These are phyloP conservation scores for Zalophus californianus DNA, from an alignment of 2,797 vertebrate species.

Conservation along the genomic window DNA sequence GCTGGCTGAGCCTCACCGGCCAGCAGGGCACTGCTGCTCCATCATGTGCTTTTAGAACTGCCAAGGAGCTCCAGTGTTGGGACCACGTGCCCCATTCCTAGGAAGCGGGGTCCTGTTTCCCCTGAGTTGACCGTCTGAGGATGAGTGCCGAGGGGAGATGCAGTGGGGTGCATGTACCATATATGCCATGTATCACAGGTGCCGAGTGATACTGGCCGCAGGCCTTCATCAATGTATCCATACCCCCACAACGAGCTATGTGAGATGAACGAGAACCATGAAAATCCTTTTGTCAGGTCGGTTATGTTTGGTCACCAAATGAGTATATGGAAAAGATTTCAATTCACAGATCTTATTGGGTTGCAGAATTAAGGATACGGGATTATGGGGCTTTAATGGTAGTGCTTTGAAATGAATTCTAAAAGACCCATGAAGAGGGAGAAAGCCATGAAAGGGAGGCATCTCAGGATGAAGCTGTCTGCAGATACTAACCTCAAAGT, in stretches of 20 bases:
- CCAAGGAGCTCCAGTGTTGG: not conserved
- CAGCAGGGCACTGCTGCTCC: not conserved
- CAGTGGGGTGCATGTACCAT: not conserved
- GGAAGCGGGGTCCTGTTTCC: not conserved
- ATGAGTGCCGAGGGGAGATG: not conserved
- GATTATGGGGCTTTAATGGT: not conserved
- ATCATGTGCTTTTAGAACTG: not conserved
- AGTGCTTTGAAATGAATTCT: not conserved
- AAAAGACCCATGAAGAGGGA: not conserved
- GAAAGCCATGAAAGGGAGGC: not conserved
- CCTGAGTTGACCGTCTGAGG: conserved; percentile 43
- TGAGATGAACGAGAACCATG: not conserved
- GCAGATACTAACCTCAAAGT: not conserved
- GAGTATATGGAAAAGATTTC: not conserved
- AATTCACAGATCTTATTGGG: not conserved
- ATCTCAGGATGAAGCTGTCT: not conserved
- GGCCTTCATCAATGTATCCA: not conserved
- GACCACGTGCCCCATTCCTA: not conserved
- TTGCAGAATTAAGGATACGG: not conserved
- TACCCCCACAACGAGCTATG: not conserved
- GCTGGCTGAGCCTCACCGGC: not conserved
- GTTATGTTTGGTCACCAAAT: not conserved
- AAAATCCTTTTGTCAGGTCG: not conserved
- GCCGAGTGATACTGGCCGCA: not conserved
- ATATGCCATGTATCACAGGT: not conserved